Conservation (phyloP, 2,113 vertebrate species). For the Apaloderma vittatum region DNA sequence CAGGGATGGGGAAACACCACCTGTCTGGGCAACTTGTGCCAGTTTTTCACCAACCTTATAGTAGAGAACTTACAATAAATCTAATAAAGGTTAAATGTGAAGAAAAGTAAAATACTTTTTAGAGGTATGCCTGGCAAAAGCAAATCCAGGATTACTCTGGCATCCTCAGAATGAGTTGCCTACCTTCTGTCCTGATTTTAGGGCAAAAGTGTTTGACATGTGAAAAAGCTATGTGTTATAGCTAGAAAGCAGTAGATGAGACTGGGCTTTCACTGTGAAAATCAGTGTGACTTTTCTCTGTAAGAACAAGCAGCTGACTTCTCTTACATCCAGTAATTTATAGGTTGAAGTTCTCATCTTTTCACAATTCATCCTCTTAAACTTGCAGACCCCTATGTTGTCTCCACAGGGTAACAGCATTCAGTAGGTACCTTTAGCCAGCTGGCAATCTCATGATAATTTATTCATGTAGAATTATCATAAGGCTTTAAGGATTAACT, state of each 20-base stretch:
- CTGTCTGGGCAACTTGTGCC: too few species aligned
- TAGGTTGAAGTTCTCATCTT: background rate
- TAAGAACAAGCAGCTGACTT: background rate
- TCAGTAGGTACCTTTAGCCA: background rate
- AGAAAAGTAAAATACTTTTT: background rate
- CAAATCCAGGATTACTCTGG: background rate
- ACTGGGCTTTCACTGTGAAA: background rate
- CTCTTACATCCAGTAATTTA: background rate
- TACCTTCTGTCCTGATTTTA: background rate
- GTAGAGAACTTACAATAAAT: background rate
- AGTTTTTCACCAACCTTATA: too few species aligned
- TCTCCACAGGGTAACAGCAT: background rate
- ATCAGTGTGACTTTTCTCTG: background rate
- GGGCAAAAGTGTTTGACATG: background rate
- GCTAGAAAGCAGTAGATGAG: background rate
- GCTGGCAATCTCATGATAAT: background rate
- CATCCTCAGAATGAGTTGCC: background rate
- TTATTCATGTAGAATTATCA: background rate
- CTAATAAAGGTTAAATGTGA: background rate
- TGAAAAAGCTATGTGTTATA: background rate
- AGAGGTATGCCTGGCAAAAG: background rate
- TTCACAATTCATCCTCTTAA: background rate
- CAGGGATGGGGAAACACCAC: too few species aligned
- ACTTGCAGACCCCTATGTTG: background rate
- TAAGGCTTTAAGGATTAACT: background rate